Evolutionary conservation across 1,140 invertebrate species (phyloP).

Genomic region (Leptestheria dahalacensis): DNA sequence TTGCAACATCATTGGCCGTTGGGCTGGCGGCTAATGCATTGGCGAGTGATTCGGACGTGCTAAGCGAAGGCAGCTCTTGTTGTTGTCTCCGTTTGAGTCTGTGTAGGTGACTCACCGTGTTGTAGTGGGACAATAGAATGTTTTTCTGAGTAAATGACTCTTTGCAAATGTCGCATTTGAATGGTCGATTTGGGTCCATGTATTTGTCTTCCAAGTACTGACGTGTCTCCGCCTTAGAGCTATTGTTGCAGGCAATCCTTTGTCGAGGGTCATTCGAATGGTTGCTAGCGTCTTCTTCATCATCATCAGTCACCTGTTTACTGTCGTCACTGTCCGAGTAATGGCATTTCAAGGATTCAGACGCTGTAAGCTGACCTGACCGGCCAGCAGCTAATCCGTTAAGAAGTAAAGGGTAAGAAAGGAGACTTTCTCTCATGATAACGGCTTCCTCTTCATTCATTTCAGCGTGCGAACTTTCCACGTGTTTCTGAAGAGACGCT

Average conservation of each 20-base stretch:
- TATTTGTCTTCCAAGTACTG: constrained; percentile 82
- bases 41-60: too few relatives aligned
- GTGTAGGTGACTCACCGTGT: constrained; percentile 89
- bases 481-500: constrained; percentile 73
- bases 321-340: constrained; percentile 16
- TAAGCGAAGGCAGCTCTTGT: too few relatives aligned
- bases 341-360: constrained; percentile 22
- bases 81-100: constrained; percentile 28
- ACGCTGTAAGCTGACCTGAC: constrained; percentile 21
- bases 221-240: constrained; percentile 77
- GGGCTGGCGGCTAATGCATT: too few relatives aligned
- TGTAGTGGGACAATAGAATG: constrained; percentile 86
- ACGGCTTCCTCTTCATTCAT: constrained; percentile 62
- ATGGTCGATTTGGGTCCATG: constrained; percentile 75
- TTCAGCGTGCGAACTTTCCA: constrained; percentile 70
- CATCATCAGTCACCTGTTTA: constrained; percentile 14
- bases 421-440: constrained; percentile 59
- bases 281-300: not conserved
- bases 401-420: constrained; percentile 59
- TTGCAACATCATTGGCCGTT: too few relatives aligned
- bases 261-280: constrained; percentile 30
- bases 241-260: constrained; percentile 89
- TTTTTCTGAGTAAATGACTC: constrained; percentile 94
- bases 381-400: constrained; percentile 37
- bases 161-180: constrained; percentile 85